Percentiles rank a stretch among this genome's conserved stretches.
phyloP scores from a whole-genome alignment of 2,113 vertebrate species.

The Merops nubicus region DNA sequence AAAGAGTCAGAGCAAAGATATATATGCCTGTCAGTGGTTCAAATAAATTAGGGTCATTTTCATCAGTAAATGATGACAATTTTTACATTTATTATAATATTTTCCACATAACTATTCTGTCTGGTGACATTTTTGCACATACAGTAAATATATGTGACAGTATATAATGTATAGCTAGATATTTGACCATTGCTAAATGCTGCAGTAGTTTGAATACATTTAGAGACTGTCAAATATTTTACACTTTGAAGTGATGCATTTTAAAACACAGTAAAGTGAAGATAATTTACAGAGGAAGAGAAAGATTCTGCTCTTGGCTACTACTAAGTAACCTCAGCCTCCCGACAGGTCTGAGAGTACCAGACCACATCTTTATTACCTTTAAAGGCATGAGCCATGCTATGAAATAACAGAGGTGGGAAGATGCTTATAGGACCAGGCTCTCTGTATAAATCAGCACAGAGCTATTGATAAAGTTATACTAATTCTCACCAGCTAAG shows the following conservation, averaged over 20 bases:
- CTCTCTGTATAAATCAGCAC: background rate
- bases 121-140: constrained; percentile 6
- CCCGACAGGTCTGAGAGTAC: background rate
- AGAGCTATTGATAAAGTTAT: background rate
- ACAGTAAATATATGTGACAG: constrained; percentile 23
- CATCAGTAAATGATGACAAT: background rate
- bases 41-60: constrained; percentile 58
- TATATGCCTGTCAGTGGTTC: fast-evolving
- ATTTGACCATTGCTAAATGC: constrained; percentile 39
- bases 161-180: background rate
- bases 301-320: background rate
- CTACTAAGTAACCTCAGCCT: background rate
- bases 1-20: background rate
- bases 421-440: background rate
- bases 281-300: constrained; percentile 36
- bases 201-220: constrained; percentile 37
- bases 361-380: background rate
- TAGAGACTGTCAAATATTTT: constrained; percentile 40
- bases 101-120: constrained; percentile 44
- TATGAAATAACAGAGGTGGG: background rate
- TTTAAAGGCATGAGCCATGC: background rate
- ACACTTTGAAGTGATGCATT: constrained; percentile 41
- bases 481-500: background rate
- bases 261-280: constrained; percentile 10
- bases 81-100: constrained; percentile 52